These are phyloP conservation scores for Megaustenia siamemsis DNA, from an alignment of 2,888 invertebrate species.

Conservation along the genomic window DNA sequence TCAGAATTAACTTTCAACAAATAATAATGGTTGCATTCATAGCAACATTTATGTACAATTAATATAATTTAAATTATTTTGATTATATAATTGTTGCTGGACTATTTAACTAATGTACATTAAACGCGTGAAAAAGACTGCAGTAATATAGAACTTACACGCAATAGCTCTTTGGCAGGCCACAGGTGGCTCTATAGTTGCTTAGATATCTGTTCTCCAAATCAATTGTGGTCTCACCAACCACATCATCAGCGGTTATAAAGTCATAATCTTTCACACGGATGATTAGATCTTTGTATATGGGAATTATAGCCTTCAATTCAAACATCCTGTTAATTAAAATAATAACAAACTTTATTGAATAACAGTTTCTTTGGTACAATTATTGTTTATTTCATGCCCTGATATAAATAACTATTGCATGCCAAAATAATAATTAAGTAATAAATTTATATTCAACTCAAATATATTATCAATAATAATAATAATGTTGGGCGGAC, in stretches of 20 bases:
- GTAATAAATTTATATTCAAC: too few species aligned
- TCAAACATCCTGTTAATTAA: slow-evolving; percentile 80
- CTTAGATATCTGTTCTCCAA: slow-evolving; percentile 81
- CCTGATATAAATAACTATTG: too few species aligned
- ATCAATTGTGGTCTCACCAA: slow-evolving; percentile 82
- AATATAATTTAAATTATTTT: too few species aligned
- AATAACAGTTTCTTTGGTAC: not conserved
- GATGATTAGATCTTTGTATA: slow-evolving; percentile 80
- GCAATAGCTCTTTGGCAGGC: slow-evolving; percentile 80
- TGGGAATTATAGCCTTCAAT: slow-evolving; percentile 79
- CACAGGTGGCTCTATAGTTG: slow-evolving; percentile 81
- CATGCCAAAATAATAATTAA: too few species aligned
- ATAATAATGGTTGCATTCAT: too few species aligned
- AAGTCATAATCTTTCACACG: slow-evolving; percentile 80
- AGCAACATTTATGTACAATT: too few species aligned
- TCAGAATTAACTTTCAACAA: too few species aligned
- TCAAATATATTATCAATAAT: too few species aligned
- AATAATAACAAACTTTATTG: not conserved
- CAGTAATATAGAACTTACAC: slow-evolving; percentile 79
- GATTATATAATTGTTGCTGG: too few species aligned
- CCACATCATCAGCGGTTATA: slow-evolving; percentile 80
- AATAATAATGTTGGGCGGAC: too few species aligned
- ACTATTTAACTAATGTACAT: too few species aligned
- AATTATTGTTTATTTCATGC: not conserved
- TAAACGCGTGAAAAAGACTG: slow-evolving; percentile 5